These are phyloP conservation scores for Myodes glareolus DNA, from an alignment of 2,113 vertebrate species.

Conservation along the genomic window DNA sequence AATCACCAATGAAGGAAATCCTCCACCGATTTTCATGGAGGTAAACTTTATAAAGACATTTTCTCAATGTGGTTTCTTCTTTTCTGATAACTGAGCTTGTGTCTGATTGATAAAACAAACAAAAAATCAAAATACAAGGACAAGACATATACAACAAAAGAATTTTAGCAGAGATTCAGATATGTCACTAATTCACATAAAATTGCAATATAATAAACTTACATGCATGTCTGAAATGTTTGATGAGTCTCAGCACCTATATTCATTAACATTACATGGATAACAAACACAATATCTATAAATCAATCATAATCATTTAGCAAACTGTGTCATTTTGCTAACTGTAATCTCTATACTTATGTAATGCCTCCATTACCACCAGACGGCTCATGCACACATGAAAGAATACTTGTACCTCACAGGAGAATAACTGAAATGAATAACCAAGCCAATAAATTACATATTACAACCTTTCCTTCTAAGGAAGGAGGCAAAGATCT, in stretches of 20 bases:
- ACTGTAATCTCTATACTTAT: rapidly evolving
- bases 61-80: no score
- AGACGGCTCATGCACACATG: neutral
- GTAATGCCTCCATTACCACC: rapidly evolving
- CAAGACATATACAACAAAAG: neutral
- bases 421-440: neutral
- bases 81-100: neutral
- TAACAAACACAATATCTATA: neutral
- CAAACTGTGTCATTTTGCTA: rapidly evolving
- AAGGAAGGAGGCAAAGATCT: neutral
- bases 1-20: neutral
- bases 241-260: neutral
- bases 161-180: neutral
- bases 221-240: neutral
- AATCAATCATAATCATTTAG: neutral
- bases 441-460: neutral
- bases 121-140: neutral
- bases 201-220: neutral
- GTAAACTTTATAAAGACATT: neutral
- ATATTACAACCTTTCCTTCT: neutral
- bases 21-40: neutral
- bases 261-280: neutral
- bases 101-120: neutral
- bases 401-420: no score
- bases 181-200: neutral